These are phyloP conservation scores for Platanista minor DNA, from an alignment of 2,113 vertebrate species.

Conservation along the genomic window DNA sequence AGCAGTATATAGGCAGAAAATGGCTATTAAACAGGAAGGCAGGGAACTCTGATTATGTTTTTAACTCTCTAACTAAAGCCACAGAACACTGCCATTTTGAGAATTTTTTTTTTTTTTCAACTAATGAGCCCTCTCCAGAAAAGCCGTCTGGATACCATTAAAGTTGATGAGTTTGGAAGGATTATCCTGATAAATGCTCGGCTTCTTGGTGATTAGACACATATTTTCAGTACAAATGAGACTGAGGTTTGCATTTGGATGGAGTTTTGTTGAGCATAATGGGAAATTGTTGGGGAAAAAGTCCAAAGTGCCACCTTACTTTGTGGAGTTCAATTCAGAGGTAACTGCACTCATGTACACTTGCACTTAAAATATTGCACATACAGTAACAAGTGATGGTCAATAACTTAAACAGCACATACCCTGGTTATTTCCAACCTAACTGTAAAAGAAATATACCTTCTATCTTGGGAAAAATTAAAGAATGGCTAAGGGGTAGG, in stretches of 20 bases:
- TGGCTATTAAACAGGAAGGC: conserved; percentile 46
- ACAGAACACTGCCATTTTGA: conserved; percentile 26
- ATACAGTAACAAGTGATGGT: background rate
- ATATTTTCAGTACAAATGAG: conserved; percentile 47
- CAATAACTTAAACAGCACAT: background rate
- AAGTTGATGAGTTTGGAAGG: conserved; percentile 57
- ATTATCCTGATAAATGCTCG: conserved; percentile 57
- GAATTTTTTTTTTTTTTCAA: background rate
- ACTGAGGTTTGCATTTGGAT: background rate
- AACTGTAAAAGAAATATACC: background rate
- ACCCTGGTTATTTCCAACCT: background rate
- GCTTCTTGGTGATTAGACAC: conserved; percentile 52
- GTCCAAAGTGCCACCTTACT: background rate
- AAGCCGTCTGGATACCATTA: conserved; percentile 49
- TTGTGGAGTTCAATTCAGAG: conserved; percentile 3
- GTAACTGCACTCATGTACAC: background rate
- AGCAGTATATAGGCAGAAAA: conserved; percentile 41
- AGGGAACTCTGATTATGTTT: conserved; percentile 40
- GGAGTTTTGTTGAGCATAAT: background rate
- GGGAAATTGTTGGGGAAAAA: background rate
- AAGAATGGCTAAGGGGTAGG: background rate
- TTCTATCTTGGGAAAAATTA: background rate
- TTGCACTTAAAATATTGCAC: background rate
- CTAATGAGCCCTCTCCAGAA: conserved; percentile 63
- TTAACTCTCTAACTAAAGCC: conserved; percentile 43